Evolutionary conservation across 2,888 invertebrate genomes (phyloP).

Genomic region (Willowsia nigromaculata): DNA sequence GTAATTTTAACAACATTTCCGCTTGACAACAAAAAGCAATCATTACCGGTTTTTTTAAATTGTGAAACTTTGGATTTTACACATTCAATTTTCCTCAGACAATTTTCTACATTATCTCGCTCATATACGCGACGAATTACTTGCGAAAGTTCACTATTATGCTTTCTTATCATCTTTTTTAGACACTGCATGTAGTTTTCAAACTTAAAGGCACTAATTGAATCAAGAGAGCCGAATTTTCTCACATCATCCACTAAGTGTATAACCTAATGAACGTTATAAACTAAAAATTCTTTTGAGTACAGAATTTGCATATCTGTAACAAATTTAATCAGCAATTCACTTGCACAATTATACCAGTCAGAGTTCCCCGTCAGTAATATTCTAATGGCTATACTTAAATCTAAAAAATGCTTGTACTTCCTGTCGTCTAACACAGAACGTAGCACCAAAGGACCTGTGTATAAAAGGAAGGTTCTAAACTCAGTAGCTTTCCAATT

Average conservation of each 20-base stretch:
- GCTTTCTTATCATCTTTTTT: not conserved
- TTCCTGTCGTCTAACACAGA: not conserved
- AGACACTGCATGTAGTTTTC: constrained; percentile 4
- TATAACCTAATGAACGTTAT: constrained; percentile 11
- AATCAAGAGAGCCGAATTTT: not conserved
- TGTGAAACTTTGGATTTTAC: not conserved
- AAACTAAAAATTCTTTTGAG: not conserved
- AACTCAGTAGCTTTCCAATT: constrained; percentile 37
- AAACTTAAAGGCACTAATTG: not conserved
- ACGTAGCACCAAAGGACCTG: constrained; percentile 17
- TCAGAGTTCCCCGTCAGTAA: not conserved
- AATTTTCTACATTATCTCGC: not conserved
- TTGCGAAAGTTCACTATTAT: not conserved
- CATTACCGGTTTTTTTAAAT: not conserved
- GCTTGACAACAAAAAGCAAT: not conserved
- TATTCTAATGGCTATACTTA: constrained; percentile 59
- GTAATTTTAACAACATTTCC: not conserved
- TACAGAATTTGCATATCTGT: not conserved
- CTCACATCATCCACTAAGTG: not conserved
- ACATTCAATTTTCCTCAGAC: not conserved
- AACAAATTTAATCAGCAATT: not conserved
- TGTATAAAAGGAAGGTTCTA: not conserved
- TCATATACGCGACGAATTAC: not conserved
- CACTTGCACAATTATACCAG: not conserved
- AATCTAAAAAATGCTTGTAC: constrained; percentile 56